These are phyloP conservation scores for Notamacropus eugenii DNA, from an alignment of 2,797 vertebrate species.

Conservation along the genomic window DNA sequence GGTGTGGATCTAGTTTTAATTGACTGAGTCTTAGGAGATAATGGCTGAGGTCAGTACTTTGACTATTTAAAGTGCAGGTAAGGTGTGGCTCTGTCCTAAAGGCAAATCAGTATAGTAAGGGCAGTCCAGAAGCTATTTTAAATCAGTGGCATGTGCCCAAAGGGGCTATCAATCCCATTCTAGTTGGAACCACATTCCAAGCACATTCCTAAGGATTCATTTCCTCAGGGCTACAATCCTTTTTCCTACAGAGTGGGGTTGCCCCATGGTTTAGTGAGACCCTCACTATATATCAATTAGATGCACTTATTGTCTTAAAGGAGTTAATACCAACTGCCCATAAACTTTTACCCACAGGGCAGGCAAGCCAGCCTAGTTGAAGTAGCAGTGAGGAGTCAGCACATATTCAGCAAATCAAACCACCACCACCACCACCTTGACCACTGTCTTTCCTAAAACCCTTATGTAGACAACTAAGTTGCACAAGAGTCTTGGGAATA, in stretches of 20 bases:
- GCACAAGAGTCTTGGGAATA: background rate
- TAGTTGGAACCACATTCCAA: background rate
- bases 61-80: background rate
- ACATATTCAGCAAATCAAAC: background rate
- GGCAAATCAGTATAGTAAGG: background rate
- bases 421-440: background rate
- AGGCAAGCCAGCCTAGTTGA: background rate
- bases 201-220: background rate
- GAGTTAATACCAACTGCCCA: background rate
- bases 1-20: background rate
- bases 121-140: slow-evolving; percentile 11
- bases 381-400: background rate
- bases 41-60: background rate
- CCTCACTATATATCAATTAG: no score
- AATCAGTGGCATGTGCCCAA: background rate
- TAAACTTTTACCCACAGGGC: background rate
- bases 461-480: background rate
- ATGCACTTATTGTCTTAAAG: background rate
- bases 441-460: background rate
- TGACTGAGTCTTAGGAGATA: background rate
- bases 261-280: background rate
- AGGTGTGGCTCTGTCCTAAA: background rate
- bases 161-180: background rate
- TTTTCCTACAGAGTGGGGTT: background rate
- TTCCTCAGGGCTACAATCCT: background rate